These are phyloP conservation scores for Tetramorium bicarinatum DNA, from an alignment of 2,888 invertebrate species.

Conservation along the genomic window DNA sequence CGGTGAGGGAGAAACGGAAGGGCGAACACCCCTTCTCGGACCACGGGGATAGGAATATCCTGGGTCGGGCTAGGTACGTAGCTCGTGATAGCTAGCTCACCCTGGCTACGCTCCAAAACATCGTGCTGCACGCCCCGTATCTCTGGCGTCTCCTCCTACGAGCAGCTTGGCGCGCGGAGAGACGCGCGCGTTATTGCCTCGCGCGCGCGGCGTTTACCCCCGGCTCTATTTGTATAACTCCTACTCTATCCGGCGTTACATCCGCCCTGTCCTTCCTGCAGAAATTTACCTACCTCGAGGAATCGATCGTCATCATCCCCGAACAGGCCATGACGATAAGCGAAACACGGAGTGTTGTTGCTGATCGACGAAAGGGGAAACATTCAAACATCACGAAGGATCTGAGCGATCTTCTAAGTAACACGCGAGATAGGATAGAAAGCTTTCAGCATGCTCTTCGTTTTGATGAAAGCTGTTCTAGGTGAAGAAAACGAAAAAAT, in stretches of 20 bases:
- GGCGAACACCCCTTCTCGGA: conserved; percentile 60
- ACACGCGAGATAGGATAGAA: neutral
- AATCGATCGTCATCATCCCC: conserved; percentile 47
- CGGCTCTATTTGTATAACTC: conserved; percentile 48
- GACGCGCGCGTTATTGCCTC: conserved; percentile 74
- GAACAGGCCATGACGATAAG: conserved; percentile 34
- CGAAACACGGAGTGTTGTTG: neutral
- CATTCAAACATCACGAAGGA: neutral
- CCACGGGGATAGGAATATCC: conserved; percentile 38
- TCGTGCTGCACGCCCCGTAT: conserved; percentile 70
- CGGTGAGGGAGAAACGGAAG: conserved; percentile 58
- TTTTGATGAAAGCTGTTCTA: neutral
- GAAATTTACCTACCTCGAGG: conserved; percentile 44
- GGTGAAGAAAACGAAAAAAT: neutral
- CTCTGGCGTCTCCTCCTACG: conserved; percentile 77
- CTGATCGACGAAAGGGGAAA: neutral
- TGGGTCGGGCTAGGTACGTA: conserved; percentile 61
- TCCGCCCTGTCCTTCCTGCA: conserved; percentile 42
- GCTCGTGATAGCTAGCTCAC: conserved; percentile 74
- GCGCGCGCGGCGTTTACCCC: conserved; percentile 61
- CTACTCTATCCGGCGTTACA: conserved; percentile 49
- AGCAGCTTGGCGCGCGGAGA: conserved; percentile 79
- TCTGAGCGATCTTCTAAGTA: neutral
- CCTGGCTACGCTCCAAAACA: conserved; percentile 80
- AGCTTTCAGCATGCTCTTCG: neutral